Conservation (phyloP, 2,113 vertebrate species). For the Gopherus evgoodei region DNA sequence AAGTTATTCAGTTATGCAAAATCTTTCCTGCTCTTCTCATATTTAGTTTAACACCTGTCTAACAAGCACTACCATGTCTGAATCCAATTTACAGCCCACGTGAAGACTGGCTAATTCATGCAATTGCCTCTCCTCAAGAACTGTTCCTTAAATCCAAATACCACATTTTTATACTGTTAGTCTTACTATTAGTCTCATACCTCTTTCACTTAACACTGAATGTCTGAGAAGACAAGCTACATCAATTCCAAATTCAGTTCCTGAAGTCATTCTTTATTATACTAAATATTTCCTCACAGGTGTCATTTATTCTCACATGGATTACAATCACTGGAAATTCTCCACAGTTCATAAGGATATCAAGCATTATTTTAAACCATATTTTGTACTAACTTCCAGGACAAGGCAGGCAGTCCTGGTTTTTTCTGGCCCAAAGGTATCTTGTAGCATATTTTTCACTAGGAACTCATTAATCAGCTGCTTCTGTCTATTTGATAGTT, state of each 20-base stretch:
- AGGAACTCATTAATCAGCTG: neutral
- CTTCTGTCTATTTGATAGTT: neutral
- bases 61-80: neutral
- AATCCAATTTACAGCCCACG: neutral
- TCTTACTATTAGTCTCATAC: neutral
- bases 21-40: neutral
- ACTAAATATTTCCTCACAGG: neutral
- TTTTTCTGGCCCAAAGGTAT: neutral
- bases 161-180: neutral
- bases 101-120: neutral
- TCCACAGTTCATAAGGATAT: neutral
- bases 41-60: neutral
- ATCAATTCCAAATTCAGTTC: neutral
- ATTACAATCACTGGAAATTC: neutral
- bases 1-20: neutral
- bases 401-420: neutral
- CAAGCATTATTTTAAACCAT: neutral
- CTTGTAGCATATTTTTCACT: neutral
- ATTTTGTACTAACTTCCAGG: neutral
- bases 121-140: neutral
- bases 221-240: neutral
- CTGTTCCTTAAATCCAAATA: neutral
- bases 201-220: neutral
- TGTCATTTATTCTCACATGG: neutral
- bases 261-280: neutral